Evolutionary conservation across 2,888 invertebrate species (phyloP).

Genomic region (Cephus pulcher): DNA sequence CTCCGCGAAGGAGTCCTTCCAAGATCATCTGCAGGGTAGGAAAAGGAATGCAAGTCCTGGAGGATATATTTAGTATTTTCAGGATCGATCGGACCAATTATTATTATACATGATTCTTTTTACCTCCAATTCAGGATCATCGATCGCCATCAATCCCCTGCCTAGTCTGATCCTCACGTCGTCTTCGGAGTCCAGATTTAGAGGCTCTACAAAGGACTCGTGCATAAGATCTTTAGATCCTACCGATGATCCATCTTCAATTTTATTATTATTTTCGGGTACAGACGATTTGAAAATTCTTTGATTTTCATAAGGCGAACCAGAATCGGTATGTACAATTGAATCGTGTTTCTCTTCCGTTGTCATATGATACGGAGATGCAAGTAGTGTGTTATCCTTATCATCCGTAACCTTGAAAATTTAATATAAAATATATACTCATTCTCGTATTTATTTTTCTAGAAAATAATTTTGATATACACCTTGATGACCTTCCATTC

Average conservation of each 20-base stretch:
- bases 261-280: not conserved
- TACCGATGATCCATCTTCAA: not conserved
- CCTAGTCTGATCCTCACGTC: constrained; percentile 37
- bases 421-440: not conserved
- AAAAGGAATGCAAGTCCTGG: constrained; percentile 12
- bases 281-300: not conserved
- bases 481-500: constrained; percentile 39
- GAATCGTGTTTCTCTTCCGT: not conserved
- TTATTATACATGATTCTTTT: not conserved
- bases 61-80: not conserved
- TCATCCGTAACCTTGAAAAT: not conserved
- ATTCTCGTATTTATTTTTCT: constrained; percentile 8
- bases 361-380: not conserved
- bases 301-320: not conserved
- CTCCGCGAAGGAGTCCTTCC: not conserved
- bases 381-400: not conserved
- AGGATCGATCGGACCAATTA: not conserved
- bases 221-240: constrained; percentile 19
- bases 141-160: constrained; percentile 36
- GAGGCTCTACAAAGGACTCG: constrained; percentile 48
- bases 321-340: not conserved
- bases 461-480: not conserved
- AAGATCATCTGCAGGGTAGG: constrained; percentile 6
- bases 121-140: not conserved
- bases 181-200: constrained; percentile 36